Conservation (phyloP, 2,113 vertebrate genomes). For the Cinclus cinclus region DNA sequence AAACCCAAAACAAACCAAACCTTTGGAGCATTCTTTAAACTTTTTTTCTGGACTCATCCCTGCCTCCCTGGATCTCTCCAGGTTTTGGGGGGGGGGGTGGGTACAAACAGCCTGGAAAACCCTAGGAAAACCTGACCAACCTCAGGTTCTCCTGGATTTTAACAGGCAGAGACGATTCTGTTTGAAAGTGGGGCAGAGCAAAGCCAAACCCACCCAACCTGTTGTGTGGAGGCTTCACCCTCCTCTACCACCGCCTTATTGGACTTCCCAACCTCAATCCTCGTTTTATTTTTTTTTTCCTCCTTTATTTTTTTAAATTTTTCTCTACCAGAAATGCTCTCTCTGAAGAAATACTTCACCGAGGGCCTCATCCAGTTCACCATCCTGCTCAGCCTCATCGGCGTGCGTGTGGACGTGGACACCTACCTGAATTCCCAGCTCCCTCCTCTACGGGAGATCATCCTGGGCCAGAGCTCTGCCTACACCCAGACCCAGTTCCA, state of each 20-base stretch:
- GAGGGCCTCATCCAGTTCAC: constrained; percentile 99
- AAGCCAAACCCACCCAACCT: constrained; percentile 30
- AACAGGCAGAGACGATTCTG: background rate
- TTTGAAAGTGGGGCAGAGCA: background rate
- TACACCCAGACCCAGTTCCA: constrained; percentile 99
- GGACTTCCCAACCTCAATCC: background rate
- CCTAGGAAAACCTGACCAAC: too few species aligned
- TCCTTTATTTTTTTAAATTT: background rate
- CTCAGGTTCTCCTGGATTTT: background rate
- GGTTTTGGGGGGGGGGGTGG: too few species aligned
- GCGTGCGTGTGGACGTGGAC: constrained; percentile 97
- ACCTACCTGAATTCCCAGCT: constrained; percentile 93
- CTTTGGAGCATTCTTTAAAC: accelerated
- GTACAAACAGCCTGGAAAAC: too few species aligned
- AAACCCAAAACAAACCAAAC: too few species aligned
- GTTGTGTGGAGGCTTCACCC: background rate
- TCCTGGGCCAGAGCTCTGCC: constrained; percentile 97
- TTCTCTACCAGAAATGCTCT: constrained; percentile 90
- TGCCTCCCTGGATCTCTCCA: too few species aligned
- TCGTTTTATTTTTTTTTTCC: too few species aligned
- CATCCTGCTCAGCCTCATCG: constrained; percentile 97
- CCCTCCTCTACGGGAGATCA: constrained; percentile 94
- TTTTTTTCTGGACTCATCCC: background rate
- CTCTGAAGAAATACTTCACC: constrained; percentile 99
- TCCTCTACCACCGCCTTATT: too few species aligned